Percentiles rank a stretch among this genome's conserved stretches.
Conservation (phyloP, 35 echinoderm and acorn worm species). For the Nesometra sesokonis region DNA sequence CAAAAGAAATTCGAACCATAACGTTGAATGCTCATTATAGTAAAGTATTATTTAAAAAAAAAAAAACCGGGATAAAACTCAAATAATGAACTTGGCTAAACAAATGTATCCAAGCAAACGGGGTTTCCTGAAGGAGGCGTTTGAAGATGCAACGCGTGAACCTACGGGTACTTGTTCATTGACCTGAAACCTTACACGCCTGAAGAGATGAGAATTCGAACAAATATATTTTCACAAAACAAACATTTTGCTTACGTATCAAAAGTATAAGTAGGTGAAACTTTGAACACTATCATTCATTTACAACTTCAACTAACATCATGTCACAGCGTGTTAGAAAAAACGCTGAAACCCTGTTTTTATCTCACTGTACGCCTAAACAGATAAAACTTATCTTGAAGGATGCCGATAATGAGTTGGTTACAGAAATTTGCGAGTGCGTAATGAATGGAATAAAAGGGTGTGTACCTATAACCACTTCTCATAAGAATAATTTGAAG, state of each 20-base stretch:
- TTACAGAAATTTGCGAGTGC: slow-evolving; percentile 47
- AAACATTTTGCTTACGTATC: not conserved
- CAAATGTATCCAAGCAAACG: slow-evolving; percentile 29
- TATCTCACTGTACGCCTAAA: slow-evolving; percentile 22
- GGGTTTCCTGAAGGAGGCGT: slow-evolving; percentile 15
- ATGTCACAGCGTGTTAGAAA: slow-evolving; percentile 23
- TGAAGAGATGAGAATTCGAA: not conserved
- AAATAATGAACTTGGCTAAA: not conserved
- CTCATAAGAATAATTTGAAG: slow-evolving; percentile 41
- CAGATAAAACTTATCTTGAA: slow-evolving; percentile 31
- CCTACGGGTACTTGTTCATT: slow-evolving; percentile 8
- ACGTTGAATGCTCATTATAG: slow-evolving; percentile 30
- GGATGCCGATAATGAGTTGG: no score
- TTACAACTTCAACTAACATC: not conserved
- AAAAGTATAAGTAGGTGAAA: not conserved
- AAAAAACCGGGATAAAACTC: slow-evolving; percentile 20
- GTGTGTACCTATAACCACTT: slow-evolving; percentile 23
- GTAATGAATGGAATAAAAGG: slow-evolving; percentile 51
- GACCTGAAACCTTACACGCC: slow-evolving; percentile 2
- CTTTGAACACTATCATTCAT: not conserved
- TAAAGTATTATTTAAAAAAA: slow-evolving; percentile 28
- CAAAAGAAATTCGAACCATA: slow-evolving; percentile 24
- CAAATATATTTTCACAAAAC: not conserved
- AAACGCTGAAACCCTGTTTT: slow-evolving; percentile 31
- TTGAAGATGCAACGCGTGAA: not conserved